A percentile compares a stretch with the other conserved stretches of the same genome.
Conservation (phyloP, 1,140 invertebrate species). For the Sitophilus oryzae region DNA sequence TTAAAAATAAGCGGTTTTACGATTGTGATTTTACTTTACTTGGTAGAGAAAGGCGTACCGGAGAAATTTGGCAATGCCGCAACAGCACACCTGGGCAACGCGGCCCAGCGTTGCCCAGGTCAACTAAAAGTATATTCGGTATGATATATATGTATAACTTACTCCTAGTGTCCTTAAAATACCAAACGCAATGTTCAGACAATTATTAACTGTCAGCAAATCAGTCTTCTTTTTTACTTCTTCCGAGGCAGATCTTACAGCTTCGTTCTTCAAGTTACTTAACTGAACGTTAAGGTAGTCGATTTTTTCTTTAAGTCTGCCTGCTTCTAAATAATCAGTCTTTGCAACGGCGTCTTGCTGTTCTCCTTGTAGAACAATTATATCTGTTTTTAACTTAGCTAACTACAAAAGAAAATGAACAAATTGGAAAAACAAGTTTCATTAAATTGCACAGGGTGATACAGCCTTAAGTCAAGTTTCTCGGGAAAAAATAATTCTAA, state of each 20-base stretch:
- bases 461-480: no score
- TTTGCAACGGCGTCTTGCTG: slow-evolving; percentile 9
- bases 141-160: no score
- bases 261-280: not conserved
- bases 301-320: slow-evolving; percentile 12
- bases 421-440: no score
- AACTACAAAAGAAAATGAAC: slow-evolving; percentile 1
- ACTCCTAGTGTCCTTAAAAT: slow-evolving; percentile 11
- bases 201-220: slow-evolving; percentile 14
- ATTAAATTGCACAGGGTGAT: no score
- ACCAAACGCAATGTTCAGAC: slow-evolving; percentile 15
- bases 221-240: slow-evolving; percentile 15
- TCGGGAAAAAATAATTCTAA: no score
- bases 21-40: no score
- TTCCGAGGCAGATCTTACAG: slow-evolving; percentile 3
- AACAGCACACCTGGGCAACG: no score
- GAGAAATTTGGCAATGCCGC: no score
- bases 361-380: not conserved
- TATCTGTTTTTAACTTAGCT: slow-evolving; percentile 4
- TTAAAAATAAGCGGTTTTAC: no score
- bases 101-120: no score
- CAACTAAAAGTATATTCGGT: no score
- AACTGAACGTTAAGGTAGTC: not conserved
- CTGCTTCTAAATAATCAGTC: slow-evolving; percentile 14
- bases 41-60: no score